Evolutionary conservation across 1,140 invertebrate species (phyloP).

Genomic region (Mizuhopecten yessoensis): DNA sequence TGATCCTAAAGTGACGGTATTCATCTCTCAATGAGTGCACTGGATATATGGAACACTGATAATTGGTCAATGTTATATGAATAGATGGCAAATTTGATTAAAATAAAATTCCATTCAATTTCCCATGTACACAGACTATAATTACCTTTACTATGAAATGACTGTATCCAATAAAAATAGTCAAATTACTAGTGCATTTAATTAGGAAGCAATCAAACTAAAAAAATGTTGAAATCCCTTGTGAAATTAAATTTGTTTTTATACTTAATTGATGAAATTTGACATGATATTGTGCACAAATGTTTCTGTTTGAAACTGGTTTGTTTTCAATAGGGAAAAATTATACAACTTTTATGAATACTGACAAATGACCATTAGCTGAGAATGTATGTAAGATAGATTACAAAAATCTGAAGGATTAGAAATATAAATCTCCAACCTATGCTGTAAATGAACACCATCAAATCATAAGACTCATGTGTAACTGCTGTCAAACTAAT

Average conservation of each 20-base stretch:
- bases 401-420: not conserved
- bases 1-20: constrained; percentile 15
- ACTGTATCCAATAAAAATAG: constrained; percentile 5
- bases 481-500: not conserved
- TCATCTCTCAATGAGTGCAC: not conserved
- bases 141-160: not conserved
- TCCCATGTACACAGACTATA: not conserved
- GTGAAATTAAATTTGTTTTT: not conserved
- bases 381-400: not conserved
- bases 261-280: not conserved
- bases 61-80: not conserved
- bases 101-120: not conserved
- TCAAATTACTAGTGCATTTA: not conserved
- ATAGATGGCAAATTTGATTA: not conserved
- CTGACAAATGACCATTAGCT: not conserved
- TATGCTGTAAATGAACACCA: not conserved
- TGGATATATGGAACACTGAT: not conserved
- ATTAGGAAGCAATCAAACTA: not conserved
- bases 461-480: not conserved
- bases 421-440: not conserved
- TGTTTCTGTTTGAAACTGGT: not conserved
- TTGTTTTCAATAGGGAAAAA: not conserved
- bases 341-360: not conserved
- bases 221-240: not conserved
- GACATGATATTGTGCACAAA: not conserved